phyloP scores from a whole-genome alignment of 2,888 invertebrate genomes.

The Diachrysia chrysitis region DNA sequence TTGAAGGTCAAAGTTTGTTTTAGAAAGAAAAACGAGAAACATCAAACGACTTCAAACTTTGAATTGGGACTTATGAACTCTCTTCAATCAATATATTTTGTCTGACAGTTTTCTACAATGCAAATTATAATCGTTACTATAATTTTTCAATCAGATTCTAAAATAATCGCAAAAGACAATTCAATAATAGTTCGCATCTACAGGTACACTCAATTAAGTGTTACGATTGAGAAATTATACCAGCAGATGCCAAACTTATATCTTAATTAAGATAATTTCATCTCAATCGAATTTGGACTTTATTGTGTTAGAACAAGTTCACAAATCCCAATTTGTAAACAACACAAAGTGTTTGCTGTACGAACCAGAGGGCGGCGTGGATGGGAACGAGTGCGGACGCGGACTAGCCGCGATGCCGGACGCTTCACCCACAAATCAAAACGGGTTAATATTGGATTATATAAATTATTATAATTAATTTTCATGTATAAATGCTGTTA shows the following conservation, averaged over 20 bases:
- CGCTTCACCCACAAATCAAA: constrained; percentile 60
- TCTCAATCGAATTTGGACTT: constrained; percentile 16
- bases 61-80: constrained; percentile 28
- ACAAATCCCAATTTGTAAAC: constrained; percentile 39
- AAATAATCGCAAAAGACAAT: no score
- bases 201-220: no score
- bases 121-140: no score
- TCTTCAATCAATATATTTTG: not conserved
- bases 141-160: no score
- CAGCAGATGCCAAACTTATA: not conserved
- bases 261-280: no score
- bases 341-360: constrained; percentile 63
- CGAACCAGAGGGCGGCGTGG: constrained; percentile 90
- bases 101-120: not conserved
- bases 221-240: not conserved
- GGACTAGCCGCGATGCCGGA: constrained; percentile 69
- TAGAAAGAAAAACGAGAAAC: not conserved
- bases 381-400: constrained; percentile 86
- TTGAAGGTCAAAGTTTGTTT: not conserved
- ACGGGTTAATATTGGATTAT: constrained; percentile 20
- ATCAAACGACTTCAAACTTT: constrained; percentile 41
- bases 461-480: not conserved
- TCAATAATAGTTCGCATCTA: no score
- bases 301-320: constrained; percentile 21
- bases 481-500: not conserved